Conservation (phyloP, 2,113 vertebrate genomes). For the Actenoides lindsayi region DNA sequence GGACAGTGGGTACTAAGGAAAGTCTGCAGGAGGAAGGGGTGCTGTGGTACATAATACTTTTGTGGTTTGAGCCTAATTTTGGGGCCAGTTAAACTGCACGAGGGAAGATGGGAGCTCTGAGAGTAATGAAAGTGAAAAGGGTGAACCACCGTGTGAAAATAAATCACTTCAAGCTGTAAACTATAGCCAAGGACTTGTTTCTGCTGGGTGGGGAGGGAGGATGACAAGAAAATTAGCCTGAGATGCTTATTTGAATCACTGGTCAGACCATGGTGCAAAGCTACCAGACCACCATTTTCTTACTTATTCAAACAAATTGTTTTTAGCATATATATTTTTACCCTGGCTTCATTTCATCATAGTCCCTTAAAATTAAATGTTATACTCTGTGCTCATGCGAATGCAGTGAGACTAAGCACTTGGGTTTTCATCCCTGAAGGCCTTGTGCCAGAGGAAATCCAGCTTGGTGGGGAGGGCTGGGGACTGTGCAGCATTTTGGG, state of each 20-base stretch:
- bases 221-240: slow-evolving; percentile 7
- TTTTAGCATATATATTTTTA: not conserved
- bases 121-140: slow-evolving; percentile 5
- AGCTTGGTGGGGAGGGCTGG: not conserved
- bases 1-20: not conserved
- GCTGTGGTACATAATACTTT: slow-evolving; percentile 5
- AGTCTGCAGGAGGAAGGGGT: not conserved
- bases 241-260: not conserved
- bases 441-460: not conserved
- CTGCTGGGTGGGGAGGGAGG: not conserved
- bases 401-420: not conserved
- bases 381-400: not conserved
- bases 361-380: not conserved
- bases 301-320: not conserved
- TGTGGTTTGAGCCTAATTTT: not conserved
- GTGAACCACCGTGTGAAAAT: slow-evolving; percentile 26
- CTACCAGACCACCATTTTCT: not conserved
- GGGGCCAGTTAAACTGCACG: not conserved
- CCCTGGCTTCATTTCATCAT: not conserved
- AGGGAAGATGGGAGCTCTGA: slow-evolving; percentile 36
- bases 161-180: slow-evolving; percentile 25
- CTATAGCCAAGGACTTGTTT: not conserved
- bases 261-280: not conserved
- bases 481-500: fast-evolving
- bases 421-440: fast-evolving